These are phyloP conservation scores for Nothoprocta pentlandii DNA, from an alignment of 2,113 vertebrate species.

Conservation along the genomic window DNA sequence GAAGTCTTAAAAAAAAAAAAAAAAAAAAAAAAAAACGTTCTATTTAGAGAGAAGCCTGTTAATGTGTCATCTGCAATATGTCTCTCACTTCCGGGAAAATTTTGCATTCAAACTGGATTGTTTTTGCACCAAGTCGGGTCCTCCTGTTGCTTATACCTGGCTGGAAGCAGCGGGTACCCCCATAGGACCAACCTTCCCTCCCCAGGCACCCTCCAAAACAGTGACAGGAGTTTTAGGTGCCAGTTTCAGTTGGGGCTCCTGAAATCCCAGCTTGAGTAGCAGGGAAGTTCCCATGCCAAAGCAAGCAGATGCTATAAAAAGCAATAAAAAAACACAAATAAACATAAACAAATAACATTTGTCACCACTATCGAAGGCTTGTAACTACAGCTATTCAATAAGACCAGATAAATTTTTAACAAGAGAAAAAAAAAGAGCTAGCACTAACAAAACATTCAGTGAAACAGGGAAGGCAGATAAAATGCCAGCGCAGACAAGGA, in stretches of 20 bases:
- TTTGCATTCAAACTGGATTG: slow-evolving; percentile 66
- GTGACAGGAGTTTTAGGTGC: neutral
- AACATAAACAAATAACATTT: slow-evolving; percentile 76
- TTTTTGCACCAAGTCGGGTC: slow-evolving; percentile 63
- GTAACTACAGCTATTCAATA: slow-evolving; percentile 46
- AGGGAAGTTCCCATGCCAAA: slow-evolving; percentile 57
- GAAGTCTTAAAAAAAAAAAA: slow-evolving; percentile 61
- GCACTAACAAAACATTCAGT: neutral
- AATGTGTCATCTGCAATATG: slow-evolving; percentile 70
- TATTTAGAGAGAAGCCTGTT: slow-evolving; percentile 71
- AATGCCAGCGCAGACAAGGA: neutral
- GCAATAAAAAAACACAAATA: slow-evolving; percentile 58
- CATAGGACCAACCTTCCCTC: neutral
- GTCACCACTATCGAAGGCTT: slow-evolving; percentile 65
- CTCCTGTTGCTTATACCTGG: slow-evolving; percentile 55
- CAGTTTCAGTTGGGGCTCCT: slow-evolving; percentile 29
- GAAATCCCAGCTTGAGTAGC: slow-evolving; percentile 42
- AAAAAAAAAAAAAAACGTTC: slow-evolving; percentile 55
- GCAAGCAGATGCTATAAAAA: slow-evolving; percentile 72
- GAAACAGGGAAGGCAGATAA: neutral
- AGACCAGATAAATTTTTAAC: slow-evolving; percentile 20
- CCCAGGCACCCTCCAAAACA: neutral
- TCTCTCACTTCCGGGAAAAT: slow-evolving; percentile 68
- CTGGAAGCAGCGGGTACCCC: neutral
- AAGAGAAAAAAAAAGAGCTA: neutral